phyloP scores from a whole-genome alignment of 2,113 vertebrate genomes.

The Rhombomys opimus region DNA sequence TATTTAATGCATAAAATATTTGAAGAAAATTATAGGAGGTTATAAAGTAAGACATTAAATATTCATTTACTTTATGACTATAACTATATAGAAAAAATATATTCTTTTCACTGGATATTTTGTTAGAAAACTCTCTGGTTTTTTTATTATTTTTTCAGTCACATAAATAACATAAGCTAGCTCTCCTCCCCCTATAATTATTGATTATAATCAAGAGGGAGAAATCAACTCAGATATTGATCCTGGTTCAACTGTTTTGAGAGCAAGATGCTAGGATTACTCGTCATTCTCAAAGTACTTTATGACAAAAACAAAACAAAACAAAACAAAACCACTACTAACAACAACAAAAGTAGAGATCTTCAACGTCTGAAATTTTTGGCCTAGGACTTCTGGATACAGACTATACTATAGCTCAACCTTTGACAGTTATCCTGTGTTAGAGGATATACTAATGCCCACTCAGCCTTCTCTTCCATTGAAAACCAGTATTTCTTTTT shows the following conservation, averaged over 20 bases:
- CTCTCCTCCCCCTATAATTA: not conserved
- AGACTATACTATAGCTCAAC: not conserved
- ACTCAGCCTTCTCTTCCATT: not conserved
- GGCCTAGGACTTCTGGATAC: not conserved
- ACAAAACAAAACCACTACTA: no score
- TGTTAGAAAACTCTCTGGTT: accelerated
- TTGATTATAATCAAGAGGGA: not conserved
- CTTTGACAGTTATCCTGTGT: not conserved
- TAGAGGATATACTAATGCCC: not conserved
- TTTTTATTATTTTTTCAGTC: not conserved
- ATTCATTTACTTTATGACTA: slow-evolving; percentile 22
- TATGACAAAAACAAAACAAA: not conserved
- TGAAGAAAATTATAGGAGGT: not conserved
- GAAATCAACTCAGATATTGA: not conserved
- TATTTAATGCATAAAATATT: not conserved
- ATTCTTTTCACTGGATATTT: not conserved
- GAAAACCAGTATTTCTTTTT: not conserved
- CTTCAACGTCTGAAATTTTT: not conserved
- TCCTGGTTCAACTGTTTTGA: not conserved
- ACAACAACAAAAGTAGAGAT: not conserved
- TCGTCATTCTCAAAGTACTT: not conserved
- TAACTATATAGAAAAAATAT: not conserved
- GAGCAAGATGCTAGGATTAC: no score
- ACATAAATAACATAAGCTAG: not conserved
- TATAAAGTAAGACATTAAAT: not conserved